Evolutionary conservation across 1,140 invertebrate species (phyloP).

Genomic region (Copidosoma floridanum): DNA sequence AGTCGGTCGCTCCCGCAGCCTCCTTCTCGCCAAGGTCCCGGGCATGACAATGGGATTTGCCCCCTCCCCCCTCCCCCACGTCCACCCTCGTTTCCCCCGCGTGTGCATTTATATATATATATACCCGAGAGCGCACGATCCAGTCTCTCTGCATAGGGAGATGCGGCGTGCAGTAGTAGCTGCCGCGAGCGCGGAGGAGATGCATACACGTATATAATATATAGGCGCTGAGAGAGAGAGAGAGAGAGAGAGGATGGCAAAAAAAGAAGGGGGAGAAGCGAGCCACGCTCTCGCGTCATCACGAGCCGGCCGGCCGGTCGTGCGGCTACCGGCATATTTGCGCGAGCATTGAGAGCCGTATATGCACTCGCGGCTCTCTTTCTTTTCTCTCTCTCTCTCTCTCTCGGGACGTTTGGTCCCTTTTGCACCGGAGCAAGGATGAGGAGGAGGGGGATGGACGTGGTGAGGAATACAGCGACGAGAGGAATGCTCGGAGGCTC

Average conservation of each 20-base stretch:
- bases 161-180: neutral
- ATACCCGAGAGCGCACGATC: too few relatives aligned
- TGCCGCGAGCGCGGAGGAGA: too few relatives aligned
- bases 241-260: neutral
- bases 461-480: neutral
- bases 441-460: too few relatives aligned
- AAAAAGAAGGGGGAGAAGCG: neutral
- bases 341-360: neutral
- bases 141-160: too few relatives aligned
- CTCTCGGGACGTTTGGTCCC: too few relatives aligned
- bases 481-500: neutral
- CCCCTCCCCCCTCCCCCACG: too few relatives aligned
- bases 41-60: neutral
- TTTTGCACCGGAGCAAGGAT: too few relatives aligned
- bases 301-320: too few relatives aligned
- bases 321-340: slow-evolving; percentile 18
- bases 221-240: neutral
- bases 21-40: neutral
- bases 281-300: slow-evolving; percentile 19
- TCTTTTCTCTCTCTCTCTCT: too few relatives aligned
- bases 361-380: neutral
- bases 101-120: too few relatives aligned
- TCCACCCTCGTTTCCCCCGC: too few relatives aligned
- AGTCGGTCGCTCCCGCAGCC: neutral
- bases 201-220: too few relatives aligned